Percentiles rank a stretch among this genome's conserved stretches.
phyloP scores from a whole-genome alignment of 2,888 invertebrate genomes.

The Mylabris sibirica region DNA sequence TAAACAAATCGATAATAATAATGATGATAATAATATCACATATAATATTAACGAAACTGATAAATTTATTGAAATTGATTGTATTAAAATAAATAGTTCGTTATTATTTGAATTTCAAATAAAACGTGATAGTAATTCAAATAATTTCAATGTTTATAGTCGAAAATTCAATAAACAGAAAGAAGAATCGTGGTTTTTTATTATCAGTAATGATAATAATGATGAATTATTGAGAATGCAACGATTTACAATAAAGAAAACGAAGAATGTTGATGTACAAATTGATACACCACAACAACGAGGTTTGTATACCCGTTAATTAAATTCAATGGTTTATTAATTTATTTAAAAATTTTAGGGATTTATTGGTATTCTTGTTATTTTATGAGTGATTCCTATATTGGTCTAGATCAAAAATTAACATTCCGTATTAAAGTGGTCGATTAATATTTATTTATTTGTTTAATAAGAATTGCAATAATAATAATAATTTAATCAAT shows the following conservation, averaged over 20 bases:
- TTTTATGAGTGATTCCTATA: constrained; percentile 89
- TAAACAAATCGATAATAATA: constrained; percentile 24
- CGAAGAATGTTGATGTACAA: constrained; percentile 63
- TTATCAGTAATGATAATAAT: constrained; percentile 76
- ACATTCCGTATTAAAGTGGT: constrained; percentile 42
- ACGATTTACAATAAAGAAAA: constrained; percentile 68
- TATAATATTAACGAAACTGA: constrained; percentile 28
- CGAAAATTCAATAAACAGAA: constrained; percentile 92
- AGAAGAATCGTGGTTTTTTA: constrained; percentile 94
- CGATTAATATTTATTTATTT: not conserved
- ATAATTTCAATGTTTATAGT: constrained; percentile 70
- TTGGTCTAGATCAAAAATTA: constrained; percentile 93
- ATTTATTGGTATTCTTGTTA: constrained; percentile 81
- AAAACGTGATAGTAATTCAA: constrained; percentile 46
- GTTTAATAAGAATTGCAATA: not conserved
- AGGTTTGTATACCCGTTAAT: constrained; percentile 54
- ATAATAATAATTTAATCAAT: too few relatives aligned
- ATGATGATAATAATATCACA: constrained; percentile 27
- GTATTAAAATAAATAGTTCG: constrained; percentile 44
- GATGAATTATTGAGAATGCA: constrained; percentile 85
- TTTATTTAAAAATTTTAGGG: constrained; percentile 63
- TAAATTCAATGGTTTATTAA: not conserved
- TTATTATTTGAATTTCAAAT: constrained; percentile 47
- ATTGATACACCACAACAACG: constrained; percentile 68
- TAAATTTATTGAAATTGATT: constrained; percentile 59